Evolutionary conservation across 2,113 vertebrate genomes (phyloP).

Genomic region (Ochotona curzoniae): DNA sequence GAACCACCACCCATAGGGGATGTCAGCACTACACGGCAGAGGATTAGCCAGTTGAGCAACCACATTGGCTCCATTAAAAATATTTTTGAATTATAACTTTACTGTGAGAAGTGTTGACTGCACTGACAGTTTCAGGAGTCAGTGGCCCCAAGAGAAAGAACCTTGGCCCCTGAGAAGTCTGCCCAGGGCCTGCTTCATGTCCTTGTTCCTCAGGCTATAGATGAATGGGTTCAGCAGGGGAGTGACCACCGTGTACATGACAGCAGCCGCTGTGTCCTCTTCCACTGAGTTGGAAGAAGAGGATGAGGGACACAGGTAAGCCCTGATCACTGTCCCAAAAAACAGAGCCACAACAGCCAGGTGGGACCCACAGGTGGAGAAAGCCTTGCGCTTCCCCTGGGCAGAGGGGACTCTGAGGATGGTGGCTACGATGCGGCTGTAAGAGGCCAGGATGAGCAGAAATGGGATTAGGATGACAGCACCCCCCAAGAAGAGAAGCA

Average conservation of each 20-base stretch:
- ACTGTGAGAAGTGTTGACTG: too few species aligned
- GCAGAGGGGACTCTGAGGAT: conserved; percentile 63
- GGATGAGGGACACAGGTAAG: conserved; percentile 57
- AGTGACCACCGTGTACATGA: conserved; percentile 70
- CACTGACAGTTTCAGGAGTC: neutral
- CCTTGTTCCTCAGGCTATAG: conserved; percentile 64
- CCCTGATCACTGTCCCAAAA: conserved; percentile 73
- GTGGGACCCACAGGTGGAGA: conserved; percentile 75
- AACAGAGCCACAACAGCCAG: conserved; percentile 66
- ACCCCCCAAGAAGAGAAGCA: conserved; percentile 59
- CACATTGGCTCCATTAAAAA: too few species aligned
- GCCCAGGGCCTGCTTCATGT: conserved; percentile 63
- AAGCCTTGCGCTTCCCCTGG: conserved; percentile 60
- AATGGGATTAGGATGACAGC: conserved; percentile 70
- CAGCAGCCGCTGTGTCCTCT: conserved; percentile 46
- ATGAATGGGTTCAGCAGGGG: conserved; percentile 69
- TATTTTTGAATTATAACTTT: too few species aligned
- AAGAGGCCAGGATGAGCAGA: conserved; percentile 65
- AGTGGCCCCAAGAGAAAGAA: neutral
- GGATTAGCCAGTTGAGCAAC: too few species aligned
- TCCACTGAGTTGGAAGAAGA: conserved; percentile 34
- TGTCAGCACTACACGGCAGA: too few species aligned
- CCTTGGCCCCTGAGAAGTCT: conserved; percentile 51
- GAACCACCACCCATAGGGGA: too few species aligned
- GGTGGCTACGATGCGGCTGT: conserved; percentile 35